Evolutionary conservation across 2,797 vertebrate genomes (phyloP), one percentile per base, ranked within the genome.

Genomic region (Typhlichthys eigenmanni): DNA sequence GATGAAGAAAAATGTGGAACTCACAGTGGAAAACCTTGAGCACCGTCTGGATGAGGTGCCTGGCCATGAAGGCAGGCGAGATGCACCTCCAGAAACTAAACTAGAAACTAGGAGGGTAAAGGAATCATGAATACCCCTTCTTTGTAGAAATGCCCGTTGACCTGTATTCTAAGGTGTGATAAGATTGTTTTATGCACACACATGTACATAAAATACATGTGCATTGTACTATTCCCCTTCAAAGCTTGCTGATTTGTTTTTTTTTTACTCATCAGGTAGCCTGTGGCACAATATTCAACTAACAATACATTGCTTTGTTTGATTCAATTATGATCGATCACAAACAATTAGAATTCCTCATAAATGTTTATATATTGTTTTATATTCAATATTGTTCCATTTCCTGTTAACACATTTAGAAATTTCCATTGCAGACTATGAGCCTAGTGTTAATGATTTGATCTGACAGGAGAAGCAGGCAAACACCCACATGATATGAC

Each of bases 11-110:
- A 92, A 92, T 80, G 57, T 91, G 43, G 91, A 90, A 55, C 88
- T 89, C 81, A 93, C 89, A 0, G 93, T 94, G 62, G 93, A 93
- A 84, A 92, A 93, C 50, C 80, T 92, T 66, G 92, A 94, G 81
- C 85, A 60, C 0, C 93, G 93, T 13, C 85, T 94, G 47, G 92
- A 94, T 0, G 93, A 94, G 62, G 93, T 92, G 92, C 80, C 29
- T 94, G 85, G 93, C 93, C 0, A 81, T 94, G 69, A 93, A 91
- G 52, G 93, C 92, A 0, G 91, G 92, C 55, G 93, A 90, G 84
- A 94, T 93, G 71, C 91, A 92, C 62, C 87, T 93, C 65, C 91
- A 93, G 85, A 92, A 91, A 62, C 80, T 92, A 68, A 91, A 62
- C 80, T 92, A 69, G 91, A 92, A 66, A 58, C 87, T 24, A 24